A percentile compares a stretch with the other conserved stretches of the same genome.
phyloP scores from a whole-genome alignment of 2,113 vertebrate species.

The Hemiscyllium ocellatum region DNA sequence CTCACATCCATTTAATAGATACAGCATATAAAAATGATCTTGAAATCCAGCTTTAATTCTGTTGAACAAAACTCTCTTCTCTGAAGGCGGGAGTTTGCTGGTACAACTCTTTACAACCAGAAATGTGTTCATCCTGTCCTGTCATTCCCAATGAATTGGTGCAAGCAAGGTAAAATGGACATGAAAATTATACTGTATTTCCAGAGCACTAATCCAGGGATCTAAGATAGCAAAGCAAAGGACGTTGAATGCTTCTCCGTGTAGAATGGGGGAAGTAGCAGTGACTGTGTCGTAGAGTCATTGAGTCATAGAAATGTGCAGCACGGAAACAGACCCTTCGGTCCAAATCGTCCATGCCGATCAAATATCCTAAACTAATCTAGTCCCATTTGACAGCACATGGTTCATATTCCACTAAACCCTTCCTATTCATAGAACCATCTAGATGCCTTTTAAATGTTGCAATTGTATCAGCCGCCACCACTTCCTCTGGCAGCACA shows the following conservation, averaged over 20 bases:
- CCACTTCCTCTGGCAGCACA: too few species aligned
- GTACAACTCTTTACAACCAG: background rate
- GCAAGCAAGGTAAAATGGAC: background rate
- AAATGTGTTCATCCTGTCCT: background rate
- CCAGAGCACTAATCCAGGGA: background rate
- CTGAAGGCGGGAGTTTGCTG: background rate
- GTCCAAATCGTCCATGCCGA: too few species aligned
- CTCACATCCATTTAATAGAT: background rate
- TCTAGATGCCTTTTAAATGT: too few species aligned
- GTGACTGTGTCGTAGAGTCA: background rate
- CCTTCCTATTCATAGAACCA: too few species aligned
- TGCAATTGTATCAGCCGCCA: too few species aligned
- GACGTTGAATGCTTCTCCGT: background rate
- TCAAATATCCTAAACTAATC: too few species aligned
- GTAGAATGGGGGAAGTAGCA: background rate
- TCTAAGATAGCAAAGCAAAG: background rate
- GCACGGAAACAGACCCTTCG: too few species aligned
- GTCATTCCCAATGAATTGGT: background rate
- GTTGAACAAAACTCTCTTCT: background rate
- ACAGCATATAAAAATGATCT: background rate
- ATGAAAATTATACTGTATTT: background rate
- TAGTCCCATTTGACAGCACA: too few species aligned
- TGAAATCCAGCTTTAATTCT: background rate
- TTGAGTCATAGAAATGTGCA: too few species aligned
- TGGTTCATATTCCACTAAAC: too few species aligned